Evolutionary conservation across 2,888 invertebrate genomes (phyloP).

Genomic region (Rambutsinella grinnellia): DNA sequence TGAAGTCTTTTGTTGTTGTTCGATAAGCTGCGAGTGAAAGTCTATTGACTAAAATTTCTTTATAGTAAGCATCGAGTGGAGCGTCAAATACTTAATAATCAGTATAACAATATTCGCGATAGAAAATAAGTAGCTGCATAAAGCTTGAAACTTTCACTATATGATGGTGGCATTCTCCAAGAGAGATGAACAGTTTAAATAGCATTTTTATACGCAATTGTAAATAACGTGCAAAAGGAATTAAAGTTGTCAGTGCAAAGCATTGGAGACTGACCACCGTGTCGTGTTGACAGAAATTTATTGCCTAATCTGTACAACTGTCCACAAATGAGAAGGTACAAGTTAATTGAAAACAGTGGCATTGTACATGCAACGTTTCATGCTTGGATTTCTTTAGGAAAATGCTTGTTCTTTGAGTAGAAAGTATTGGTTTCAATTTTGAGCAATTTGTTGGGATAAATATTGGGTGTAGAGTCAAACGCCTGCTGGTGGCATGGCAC

Average conservation of each 20-base stretch:
- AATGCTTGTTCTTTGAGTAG: neutral
- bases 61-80: no score
- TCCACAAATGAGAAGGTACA: neutral
- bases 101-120: no score
- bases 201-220: no score
- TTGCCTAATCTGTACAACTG: neutral
- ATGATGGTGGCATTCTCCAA: no score
- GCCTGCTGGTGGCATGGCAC: neutral
- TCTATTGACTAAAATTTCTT: slow-evolving; percentile 20
- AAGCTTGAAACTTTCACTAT: no score
- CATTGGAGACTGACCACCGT: no score
- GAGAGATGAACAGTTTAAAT: no score
- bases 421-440: neutral
- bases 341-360: neutral
- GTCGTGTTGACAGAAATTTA: neutral
- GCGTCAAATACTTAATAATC: no score
- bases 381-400: neutral
- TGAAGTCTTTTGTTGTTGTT: slow-evolving; percentile 20
- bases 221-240: no score
- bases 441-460: neutral
- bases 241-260: no score
- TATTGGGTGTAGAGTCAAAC: neutral
- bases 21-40: neutral
- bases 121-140: no score
- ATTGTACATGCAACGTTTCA: neutral